Evolutionary conservation across 37 sponge, comb jelly and placozoan genomes (phyloP).

Genomic region (Spongia lamella): DNA sequence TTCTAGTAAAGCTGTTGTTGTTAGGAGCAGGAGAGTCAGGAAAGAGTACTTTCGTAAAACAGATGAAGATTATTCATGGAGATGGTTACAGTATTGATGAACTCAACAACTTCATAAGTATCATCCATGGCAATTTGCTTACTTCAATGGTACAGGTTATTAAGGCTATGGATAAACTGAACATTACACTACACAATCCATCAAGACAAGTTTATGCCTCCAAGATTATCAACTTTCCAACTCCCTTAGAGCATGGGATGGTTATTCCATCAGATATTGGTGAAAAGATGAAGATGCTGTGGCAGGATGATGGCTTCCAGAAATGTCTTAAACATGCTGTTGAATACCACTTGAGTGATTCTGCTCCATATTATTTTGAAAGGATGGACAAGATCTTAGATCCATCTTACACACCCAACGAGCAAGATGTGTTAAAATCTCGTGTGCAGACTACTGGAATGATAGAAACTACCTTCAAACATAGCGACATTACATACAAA

Average conservation of each 20-base stretch:
- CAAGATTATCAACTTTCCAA: background rate
- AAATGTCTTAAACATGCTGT: constrained; percentile 29
- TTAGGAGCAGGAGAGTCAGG: constrained; percentile 68
- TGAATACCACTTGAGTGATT: constrained; percentile 75
- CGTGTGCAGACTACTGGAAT: constrained; percentile 67
- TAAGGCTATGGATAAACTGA: constrained; percentile 55
- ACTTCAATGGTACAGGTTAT: constrained; percentile 64
- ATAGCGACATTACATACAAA: constrained; percentile 30
- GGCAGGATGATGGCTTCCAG: constrained; percentile 53
- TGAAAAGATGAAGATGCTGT: constrained; percentile 30
- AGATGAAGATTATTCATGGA: constrained; percentile 71
- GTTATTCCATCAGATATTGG: constrained; percentile 16
- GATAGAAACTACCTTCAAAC: no score
- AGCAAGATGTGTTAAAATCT: constrained; percentile 59
- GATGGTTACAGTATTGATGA: constrained; percentile 49
- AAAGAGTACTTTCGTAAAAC: constrained; percentile 64
- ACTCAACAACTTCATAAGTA: constrained; percentile 36
- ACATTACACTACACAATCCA: constrained; percentile 15
- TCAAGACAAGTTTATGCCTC: constrained; percentile 19
- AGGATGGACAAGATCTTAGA: constrained; percentile 49
- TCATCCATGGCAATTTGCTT: constrained; percentile 60
- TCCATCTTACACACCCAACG: constrained; percentile 46
- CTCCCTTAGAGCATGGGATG: constrained; percentile 13
- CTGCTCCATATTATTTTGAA: constrained; percentile 66
- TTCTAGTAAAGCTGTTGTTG: no score